A percentile compares a stretch with the other conserved stretches of the same genome.
phyloP scores from a whole-genome alignment of 2,113 vertebrate genomes.

The Mormyrus iriodes region DNA sequence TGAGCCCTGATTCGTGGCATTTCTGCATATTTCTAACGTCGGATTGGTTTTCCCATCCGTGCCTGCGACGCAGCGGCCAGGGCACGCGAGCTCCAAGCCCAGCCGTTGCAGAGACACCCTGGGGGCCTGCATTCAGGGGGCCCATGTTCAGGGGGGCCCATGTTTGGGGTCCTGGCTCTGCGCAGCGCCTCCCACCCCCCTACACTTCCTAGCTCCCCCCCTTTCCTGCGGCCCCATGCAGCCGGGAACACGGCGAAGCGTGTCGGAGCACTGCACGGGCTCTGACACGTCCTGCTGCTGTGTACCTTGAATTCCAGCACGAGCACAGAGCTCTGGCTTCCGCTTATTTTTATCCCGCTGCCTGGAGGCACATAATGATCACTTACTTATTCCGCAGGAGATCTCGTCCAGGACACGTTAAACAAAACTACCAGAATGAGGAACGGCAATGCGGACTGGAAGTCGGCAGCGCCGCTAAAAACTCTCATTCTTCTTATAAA shows the following conservation, averaged over 20 bases:
- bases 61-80: background rate
- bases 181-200: background rate
- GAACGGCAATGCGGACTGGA: background rate
- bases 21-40: background rate
- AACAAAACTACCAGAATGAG: background rate
- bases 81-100: background rate
- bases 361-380: background rate
- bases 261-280: conserved; percentile 9
- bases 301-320: background rate
- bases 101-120: background rate
- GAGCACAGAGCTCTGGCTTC: background rate
- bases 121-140: background rate
- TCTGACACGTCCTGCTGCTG: conserved; percentile 5
- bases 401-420: background rate
- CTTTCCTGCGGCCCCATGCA: background rate
- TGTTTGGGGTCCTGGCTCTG: background rate
- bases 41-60: background rate
- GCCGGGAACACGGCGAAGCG: background rate
- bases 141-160: background rate
- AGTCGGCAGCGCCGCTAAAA: background rate
- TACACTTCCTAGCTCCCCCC: background rate
- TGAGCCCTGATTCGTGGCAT: background rate
- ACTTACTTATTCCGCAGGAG: background rate
- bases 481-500: background rate
- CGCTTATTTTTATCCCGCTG: background rate